phyloP scores from a whole-genome alignment of 2,888 invertebrate species.

The Acanthosepion pharaonis region DNA sequence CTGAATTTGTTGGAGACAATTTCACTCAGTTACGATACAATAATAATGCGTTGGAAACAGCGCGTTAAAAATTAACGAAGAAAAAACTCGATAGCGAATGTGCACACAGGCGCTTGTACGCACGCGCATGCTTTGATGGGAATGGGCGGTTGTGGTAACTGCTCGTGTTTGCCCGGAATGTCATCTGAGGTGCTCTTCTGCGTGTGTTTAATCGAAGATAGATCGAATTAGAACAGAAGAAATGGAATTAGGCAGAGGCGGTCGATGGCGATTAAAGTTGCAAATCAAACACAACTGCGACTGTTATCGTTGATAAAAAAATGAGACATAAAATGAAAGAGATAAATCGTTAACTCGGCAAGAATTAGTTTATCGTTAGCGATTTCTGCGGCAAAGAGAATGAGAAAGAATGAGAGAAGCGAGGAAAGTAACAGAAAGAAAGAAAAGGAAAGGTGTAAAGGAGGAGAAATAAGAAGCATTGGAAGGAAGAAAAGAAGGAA shows the following conservation, averaged over 20 bases:
- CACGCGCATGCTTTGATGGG: background rate
- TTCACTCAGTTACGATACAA: background rate
- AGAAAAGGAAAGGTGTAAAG: background rate
- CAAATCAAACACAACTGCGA: background rate
- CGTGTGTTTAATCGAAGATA: background rate
- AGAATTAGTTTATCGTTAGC: background rate
- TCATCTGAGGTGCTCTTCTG: background rate
- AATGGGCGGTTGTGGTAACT: background rate
- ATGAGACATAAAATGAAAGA: background rate
- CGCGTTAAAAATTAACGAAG: background rate
- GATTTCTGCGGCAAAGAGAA: background rate
- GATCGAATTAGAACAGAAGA: constrained; percentile 1
- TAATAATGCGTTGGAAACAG: background rate
- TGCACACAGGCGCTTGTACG: background rate
- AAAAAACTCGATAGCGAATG: background rate
- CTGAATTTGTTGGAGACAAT: background rate
- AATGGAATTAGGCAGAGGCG: background rate
- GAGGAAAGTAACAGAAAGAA: background rate
- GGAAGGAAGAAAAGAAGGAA: background rate
- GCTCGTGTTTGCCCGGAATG: background rate
- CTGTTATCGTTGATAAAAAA: background rate
- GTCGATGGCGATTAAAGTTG: background rate
- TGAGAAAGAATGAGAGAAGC: background rate
- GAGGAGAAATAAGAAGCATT: background rate
- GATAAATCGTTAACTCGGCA: background rate